Conservation (phyloP, 2,888 invertebrate genomes). For the Serrognathus titanus region DNA sequence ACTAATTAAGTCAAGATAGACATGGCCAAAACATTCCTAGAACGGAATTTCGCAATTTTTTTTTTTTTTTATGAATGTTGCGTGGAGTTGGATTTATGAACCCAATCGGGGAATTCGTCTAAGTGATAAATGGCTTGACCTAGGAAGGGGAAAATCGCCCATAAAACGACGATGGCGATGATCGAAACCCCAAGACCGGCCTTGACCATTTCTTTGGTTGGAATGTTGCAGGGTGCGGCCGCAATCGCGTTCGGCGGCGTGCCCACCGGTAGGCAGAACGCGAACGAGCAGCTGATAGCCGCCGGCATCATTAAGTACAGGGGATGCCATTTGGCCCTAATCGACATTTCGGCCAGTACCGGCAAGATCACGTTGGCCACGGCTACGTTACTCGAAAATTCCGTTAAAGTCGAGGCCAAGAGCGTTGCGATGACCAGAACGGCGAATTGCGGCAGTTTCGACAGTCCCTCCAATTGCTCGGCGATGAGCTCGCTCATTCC, state of each 20-base stretch:
- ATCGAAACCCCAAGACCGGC: conserved; percentile 68
- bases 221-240: conserved; percentile 77
- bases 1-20: too few relatives aligned
- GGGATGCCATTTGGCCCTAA: conserved; percentile 66
- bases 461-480: conserved; percentile 62
- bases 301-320: conserved; percentile 88
- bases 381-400: conserved; percentile 88
- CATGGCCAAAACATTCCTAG: too few relatives aligned
- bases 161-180: conserved; percentile 69
- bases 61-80: too few relatives aligned
- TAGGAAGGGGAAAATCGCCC: conserved; percentile 71
- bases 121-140: conserved; percentile 67
- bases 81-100: conserved; percentile 26
- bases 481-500: conserved; percentile 77
- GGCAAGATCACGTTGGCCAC: conserved; percentile 86
- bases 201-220: conserved; percentile 73
- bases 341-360: conserved; percentile 75
- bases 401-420: conserved; percentile 78
- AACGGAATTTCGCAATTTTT: too few relatives aligned
- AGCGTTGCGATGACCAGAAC: conserved; percentile 74
- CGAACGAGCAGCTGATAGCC: conserved; percentile 84
- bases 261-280: conserved; percentile 91
- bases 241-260: conserved; percentile 95
- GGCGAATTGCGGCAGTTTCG: conserved; percentile 59
- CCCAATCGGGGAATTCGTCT: conserved; percentile 63